Base-by-base conservation (phyloP, 2,888 invertebrate genomes). In the Malthinus flaveolus region DNA sequence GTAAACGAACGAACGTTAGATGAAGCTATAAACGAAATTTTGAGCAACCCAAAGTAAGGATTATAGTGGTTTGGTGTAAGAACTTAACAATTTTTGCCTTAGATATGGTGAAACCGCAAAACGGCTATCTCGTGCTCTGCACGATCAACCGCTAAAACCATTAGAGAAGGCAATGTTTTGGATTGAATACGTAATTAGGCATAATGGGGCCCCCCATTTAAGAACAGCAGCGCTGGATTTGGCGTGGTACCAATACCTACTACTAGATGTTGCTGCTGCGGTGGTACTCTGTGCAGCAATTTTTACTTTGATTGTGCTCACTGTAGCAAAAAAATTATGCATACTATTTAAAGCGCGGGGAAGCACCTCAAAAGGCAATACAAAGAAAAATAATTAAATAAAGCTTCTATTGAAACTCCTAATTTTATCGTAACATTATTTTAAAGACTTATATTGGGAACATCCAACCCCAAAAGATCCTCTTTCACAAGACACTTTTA, bases 101-200 rank as follows among this genome's bases (percentile, higher is more conserved):
- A 70, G 70, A 35, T 70, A 67, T 33, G 44, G 44, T 36, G 46
- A 64, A 48, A 65, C 61, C 59, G 68, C 65, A 2, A 60, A 65
- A 49, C 42, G 37, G 45, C 57, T 64, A 31, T 68, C 70, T 7
- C 44, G 45, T 10, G 59, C 69, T n/a, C 57, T 70, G 48, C 66
- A 56, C 15, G 71, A 69, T 37, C 61, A 63, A 47, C 66, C 63
- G 45, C 44, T 66, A 6, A 62, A 62, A 39, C 69, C 68, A 9
- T 50, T 69, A 15, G 69, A 71, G 48, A 58, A 57, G 45, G 69
- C 71, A 7, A 55, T 68, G 11, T 71, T 65, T 56, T 71, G 69
- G 69, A 52, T 69, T 6, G 68, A 71, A 39, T 68, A 70, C 49
- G 68, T 70, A 11, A 63, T 67, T 32, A 57, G 65, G n/a, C 68